phyloP scores from a whole-genome alignment of 2,888 invertebrate species.

The Sicus ferrugineus region DNA sequence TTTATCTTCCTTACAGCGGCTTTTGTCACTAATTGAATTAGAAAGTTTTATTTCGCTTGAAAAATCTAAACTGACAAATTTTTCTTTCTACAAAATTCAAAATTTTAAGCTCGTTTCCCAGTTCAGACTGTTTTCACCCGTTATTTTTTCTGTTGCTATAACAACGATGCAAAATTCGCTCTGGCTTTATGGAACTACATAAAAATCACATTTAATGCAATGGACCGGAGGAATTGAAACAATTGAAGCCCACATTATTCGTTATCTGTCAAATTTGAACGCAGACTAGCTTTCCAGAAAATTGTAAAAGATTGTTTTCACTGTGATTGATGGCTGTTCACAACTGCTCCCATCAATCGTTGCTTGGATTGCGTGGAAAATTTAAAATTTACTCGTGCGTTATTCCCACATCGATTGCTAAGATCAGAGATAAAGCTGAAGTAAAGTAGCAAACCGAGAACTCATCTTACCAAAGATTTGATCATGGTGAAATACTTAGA shows the following conservation, averaged over 20 bases:
- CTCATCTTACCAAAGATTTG: no score
- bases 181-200: neutral
- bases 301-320: conserved; percentile 21
- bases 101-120: neutral
- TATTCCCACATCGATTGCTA: no score
- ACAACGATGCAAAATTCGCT: neutral
- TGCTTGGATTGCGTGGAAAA: no score
- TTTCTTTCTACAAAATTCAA: neutral
- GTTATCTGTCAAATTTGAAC: conserved; percentile 9
- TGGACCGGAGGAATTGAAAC: neutral
- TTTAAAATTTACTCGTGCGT: no score
- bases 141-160: conserved; percentile 10
- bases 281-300: conserved; percentile 19
- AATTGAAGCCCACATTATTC: neutral
- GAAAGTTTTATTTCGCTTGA: neutral
- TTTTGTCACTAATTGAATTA: conserved; percentile 26
- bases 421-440: no score
- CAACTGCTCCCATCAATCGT: no score
- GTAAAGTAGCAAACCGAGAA: no score
- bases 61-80: neutral
- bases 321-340: no score
- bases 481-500: no score
- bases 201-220: neutral
- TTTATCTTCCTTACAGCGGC: no score
- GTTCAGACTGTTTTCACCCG: conserved; percentile 17